Evolutionary conservation across 2,888 invertebrate genomes (phyloP).

Genomic region (Lycocerus yunnanus): DNA sequence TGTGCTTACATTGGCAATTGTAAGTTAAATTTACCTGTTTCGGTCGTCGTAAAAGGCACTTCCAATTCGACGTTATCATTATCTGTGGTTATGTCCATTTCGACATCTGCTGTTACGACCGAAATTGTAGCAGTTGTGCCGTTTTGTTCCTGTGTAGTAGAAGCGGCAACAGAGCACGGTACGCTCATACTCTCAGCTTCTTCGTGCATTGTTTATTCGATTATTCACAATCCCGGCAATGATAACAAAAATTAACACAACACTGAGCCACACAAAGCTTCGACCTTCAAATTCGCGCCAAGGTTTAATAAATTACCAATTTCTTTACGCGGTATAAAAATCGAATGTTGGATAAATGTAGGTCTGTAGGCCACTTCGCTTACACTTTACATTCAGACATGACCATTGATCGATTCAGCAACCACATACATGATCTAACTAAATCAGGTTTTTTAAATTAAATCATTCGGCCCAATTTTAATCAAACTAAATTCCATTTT

Average conservation of each 20-base stretch:
- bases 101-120: slow-evolving; percentile 56
- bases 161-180: slow-evolving; percentile 68
- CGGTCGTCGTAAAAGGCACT: slow-evolving; percentile 64
- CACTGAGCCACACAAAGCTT: slow-evolving; percentile 55
- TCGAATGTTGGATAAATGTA: slow-evolving; percentile 76
- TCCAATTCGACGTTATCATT: slow-evolving; percentile 65
- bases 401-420: slow-evolving; percentile 71
- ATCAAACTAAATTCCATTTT: neutral
- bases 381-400: slow-evolving; percentile 80
- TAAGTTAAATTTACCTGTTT: slow-evolving; percentile 59
- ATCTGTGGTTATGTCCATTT: slow-evolving; percentile 59
- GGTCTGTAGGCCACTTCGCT: slow-evolving; percentile 89
- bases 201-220: slow-evolving; percentile 67
- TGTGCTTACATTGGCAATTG: slow-evolving; percentile 25
- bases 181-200: slow-evolving; percentile 72
- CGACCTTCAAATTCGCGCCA: slow-evolving; percentile 56
- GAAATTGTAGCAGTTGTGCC: slow-evolving; percentile 50
- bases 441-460: slow-evolving; percentile 58
- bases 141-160: slow-evolving; percentile 59
- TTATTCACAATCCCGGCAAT: slow-evolving; percentile 53
- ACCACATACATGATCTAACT: slow-evolving; percentile 63
- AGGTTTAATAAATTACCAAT: slow-evolving; percentile 56
- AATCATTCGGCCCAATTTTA: slow-evolving; percentile 52
- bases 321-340: slow-evolving; percentile 60
- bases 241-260: slow-evolving; percentile 55